phyloP scores from a whole-genome alignment of 2,113 vertebrate species.

The Dromaius novaehollandiae region DNA sequence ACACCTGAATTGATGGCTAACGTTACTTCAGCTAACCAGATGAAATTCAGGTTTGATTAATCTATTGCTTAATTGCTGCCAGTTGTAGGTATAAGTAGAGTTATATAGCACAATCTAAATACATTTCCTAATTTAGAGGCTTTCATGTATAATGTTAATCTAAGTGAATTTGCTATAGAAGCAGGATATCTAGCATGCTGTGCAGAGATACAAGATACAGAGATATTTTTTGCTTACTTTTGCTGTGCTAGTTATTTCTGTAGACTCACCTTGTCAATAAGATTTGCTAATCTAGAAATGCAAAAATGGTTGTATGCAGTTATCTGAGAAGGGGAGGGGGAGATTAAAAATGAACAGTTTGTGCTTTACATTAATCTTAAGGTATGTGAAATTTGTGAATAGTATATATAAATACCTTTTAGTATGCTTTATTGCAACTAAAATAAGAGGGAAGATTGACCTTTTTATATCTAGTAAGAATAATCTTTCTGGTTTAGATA shows the following conservation, averaged over 20 bases:
- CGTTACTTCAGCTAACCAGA: neutral
- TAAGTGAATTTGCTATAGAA: neutral
- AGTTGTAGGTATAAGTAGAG: neutral
- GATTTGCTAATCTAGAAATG: neutral
- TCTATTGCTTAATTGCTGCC: neutral
- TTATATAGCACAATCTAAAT: rapidly evolving
- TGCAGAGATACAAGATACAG: neutral
- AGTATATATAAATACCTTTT: neutral
- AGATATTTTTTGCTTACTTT: neutral
- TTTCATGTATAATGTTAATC: neutral
- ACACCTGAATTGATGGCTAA: neutral
- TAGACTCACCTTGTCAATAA: neutral
- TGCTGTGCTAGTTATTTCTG: neutral
- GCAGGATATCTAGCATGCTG: neutral
- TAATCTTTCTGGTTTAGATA: neutral
- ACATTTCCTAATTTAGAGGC: neutral
- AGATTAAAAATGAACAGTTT: neutral
- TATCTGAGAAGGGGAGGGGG: neutral
- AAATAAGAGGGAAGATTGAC: neutral
- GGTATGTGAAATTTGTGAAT: neutral
- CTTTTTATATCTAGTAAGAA: neutral
- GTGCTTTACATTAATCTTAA: neutral
- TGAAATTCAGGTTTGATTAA: neutral
- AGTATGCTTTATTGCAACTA: neutral
- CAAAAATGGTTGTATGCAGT: neutral